phyloP scores from a whole-genome alignment of 2,888 invertebrate genomes.

The Melinaea menophilus region DNA sequence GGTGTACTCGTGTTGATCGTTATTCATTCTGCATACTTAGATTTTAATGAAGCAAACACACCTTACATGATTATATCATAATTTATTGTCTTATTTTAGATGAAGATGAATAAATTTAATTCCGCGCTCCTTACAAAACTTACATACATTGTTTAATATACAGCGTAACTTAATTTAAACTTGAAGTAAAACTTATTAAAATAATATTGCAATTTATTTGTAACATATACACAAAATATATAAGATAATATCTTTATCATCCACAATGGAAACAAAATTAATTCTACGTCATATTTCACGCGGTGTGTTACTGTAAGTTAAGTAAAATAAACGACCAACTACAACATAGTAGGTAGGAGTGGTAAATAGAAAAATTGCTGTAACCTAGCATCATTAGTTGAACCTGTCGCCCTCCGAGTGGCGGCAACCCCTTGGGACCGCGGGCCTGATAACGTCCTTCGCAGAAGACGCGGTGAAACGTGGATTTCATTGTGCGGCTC shows the following conservation, averaged over 20 bases:
- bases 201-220: neutral
- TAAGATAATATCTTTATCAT: neutral
- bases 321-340: slow-evolving; percentile 25
- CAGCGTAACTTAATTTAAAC: slow-evolving; percentile 16
- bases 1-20: neutral
- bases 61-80: neutral
- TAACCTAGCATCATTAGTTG: slow-evolving; percentile 48
- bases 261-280: neutral
- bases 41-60: neutral
- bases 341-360: slow-evolving; percentile 26
- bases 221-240: neutral
- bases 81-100: neutral
- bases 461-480: slow-evolving; percentile 30
- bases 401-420: slow-evolving; percentile 47
- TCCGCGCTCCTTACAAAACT: slow-evolving; percentile 15
- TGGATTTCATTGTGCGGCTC: slow-evolving; percentile 35
- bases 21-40: neutral
- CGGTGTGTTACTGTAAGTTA: slow-evolving; percentile 12
- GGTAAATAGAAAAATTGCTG: slow-evolving; percentile 43
- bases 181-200: slow-evolving; percentile 14
- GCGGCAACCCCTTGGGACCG: slow-evolving; percentile 42
- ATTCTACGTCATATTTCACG: slow-evolving; percentile 5
- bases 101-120: slow-evolving; percentile 1
- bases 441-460: slow-evolving; percentile 52
- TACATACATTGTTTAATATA: slow-evolving; percentile 19